Evolutionary conservation across 1,140 invertebrate genomes (phyloP).

Genomic region (Cydia strobilella): DNA sequence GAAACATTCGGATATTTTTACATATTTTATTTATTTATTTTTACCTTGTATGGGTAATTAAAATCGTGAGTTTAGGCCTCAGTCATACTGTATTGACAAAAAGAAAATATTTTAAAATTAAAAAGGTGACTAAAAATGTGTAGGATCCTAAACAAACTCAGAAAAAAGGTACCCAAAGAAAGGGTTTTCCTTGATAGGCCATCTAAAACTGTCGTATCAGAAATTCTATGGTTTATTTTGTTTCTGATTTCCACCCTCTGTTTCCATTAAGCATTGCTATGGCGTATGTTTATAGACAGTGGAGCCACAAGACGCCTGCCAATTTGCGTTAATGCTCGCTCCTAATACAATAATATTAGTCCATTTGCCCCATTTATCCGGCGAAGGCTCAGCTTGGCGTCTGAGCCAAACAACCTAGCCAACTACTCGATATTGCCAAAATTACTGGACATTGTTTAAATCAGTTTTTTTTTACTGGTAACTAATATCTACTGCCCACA

Average conservation of each 20-base stretch:
- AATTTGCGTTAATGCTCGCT: conserved; percentile 47
- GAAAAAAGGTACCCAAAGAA: neutral
- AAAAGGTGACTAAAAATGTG: too few species aligned
- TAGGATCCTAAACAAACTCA: neutral
- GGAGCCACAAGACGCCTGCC: conserved; percentile 40
- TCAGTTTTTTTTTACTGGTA: too few species aligned
- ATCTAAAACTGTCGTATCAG: neutral
- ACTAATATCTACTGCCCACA: too few species aligned
- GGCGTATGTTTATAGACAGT: neutral
- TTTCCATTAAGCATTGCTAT: conserved; percentile 4
- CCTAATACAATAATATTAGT: conserved; percentile 57
- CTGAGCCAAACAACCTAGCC: conserved; percentile 8
- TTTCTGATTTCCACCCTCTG: neutral
- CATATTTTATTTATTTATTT: too few species aligned
- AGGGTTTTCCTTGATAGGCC: neutral
- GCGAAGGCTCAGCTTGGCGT: neutral
- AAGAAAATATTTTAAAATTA: too few species aligned
- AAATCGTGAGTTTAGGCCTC: too few species aligned
- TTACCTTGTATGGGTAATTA: too few species aligned
- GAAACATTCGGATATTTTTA: too few species aligned
- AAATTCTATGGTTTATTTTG: neutral
- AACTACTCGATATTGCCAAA: neutral
- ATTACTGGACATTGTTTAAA: too few species aligned
- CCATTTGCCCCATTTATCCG: conserved; percentile 37
- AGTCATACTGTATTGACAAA: too few species aligned